Base-by-base conservation (phyloP, 2,113 vertebrate genomes). In the Antechinus flavipes region DNA sequence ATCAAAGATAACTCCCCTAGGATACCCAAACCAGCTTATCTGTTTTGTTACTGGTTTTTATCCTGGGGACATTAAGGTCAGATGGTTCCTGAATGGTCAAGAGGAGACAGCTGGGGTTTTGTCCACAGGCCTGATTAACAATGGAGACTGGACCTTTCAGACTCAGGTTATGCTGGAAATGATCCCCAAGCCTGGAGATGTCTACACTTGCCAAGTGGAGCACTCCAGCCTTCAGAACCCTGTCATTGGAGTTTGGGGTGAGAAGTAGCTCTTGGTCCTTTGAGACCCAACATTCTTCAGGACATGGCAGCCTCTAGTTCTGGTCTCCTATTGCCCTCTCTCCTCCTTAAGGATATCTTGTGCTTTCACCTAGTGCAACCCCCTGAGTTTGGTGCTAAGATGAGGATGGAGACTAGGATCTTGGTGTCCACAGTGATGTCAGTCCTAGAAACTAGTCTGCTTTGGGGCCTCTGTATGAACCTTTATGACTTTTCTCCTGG, bases 41-140 rank as follows among this genome's bases (percentile, higher is more conserved):
- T 98, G 97, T 61, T 93, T 96, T 14, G 98, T 99, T 96, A 96
- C 25, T 0, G 96, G 96, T 0, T 98, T 98, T 97, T 98, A 97
- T 10, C 97, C 98, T 2, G 93, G 97, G 22, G 4, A 49, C 35
- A 12, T 97, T 49, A 94, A 98, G 35, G 93, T 97, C 92, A 95
- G 16, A 8, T 98, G 97, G 97, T 54, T 97, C 93, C 54, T 54
- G 46, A 95, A 98, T 0, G 91, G 46, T 6, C 90, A 93, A 35
- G 95, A 97, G 49, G 95, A 98, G 93, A 26, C 92, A 54, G 1
- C 46, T 2, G 93, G 96, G 7, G 91, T 98, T 0, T 56, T 97
- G 27, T 96, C 97, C 91, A 97, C 97, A 1, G 97, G 97, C 89
- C 96, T 97, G 93, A 94, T 97, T n/a, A 68, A 0, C 0, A 97